Evolutionary conservation across 30 jellyfish, hydroid and myxozoan species (phyloP).

Genomic region (Cassiopea xamachana): DNA sequence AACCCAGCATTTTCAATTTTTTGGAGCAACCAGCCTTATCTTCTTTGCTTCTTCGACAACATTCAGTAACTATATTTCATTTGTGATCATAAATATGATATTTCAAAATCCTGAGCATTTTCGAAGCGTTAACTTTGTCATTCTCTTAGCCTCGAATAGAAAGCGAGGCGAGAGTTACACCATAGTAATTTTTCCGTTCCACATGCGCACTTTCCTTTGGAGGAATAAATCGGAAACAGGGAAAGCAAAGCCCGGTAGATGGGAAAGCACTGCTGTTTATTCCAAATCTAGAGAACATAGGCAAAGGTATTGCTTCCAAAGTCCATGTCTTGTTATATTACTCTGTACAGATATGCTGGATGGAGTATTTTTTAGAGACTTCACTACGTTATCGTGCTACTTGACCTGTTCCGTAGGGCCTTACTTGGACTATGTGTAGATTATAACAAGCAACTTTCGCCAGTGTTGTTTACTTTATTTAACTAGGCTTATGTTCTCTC

Average conservation of each 20-base stretch:
- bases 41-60: too few species aligned
- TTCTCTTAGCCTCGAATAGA: background rate
- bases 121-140: background rate
- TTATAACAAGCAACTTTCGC: background rate
- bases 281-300: background rate
- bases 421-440: too few species aligned
- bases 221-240: background rate
- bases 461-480: background rate
- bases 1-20: too few species aligned
- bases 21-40: too few species aligned
- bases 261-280: background rate
- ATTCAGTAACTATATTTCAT: too few species aligned
- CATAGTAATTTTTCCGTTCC: slow-evolving; percentile 51
- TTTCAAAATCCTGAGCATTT: too few species aligned
- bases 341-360: too few species aligned
- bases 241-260: background rate
- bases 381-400: too few species aligned
- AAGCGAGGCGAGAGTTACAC: slow-evolving; percentile 56
- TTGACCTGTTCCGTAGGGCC: too few species aligned
- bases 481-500: background rate
- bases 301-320: background rate
- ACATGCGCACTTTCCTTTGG: slow-evolving; percentile 38
- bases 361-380: too few species aligned
- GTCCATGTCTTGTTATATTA: too few species aligned
- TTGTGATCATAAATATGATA: too few species aligned